Evolutionary conservation across 1,140 invertebrate genomes (phyloP), one percentile per base, ranked within the genome.

Genomic region (Sweltsa coloradensis): DNA sequence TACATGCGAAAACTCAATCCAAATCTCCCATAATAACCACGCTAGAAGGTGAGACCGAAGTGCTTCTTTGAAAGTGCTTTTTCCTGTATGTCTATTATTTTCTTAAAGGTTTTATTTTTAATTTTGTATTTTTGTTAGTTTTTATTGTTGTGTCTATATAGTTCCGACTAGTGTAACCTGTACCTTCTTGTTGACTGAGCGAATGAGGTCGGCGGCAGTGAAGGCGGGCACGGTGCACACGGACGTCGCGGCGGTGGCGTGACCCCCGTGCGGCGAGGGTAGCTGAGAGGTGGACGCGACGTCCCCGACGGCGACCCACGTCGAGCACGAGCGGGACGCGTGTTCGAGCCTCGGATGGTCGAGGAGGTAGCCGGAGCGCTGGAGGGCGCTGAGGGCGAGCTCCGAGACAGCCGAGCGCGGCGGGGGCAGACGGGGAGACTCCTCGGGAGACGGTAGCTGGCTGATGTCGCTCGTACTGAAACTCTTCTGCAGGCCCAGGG

Each of bases 111-210:
- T n/a, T n/a, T n/a, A n/a, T n/a, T n/a, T n/a, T n/a, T n/a, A n/a
- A n/a, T n/a, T n/a, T n/a, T n/a, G n/a, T n/a, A n/a, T n/a, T n/a
- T n/a, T n/a, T n/a, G n/a, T n/a, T n/a, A n/a, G n/a, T n/a, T n/a
- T n/a, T n/a, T n/a, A n/a, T n/a, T n/a, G n/a, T n/a, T n/a, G n/a
- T n/a, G n/a, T n/a, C n/a, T n/a, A n/a, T n/a, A n/a, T n/a, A n/a
- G n/a, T n/a, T n/a, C n/a, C n/a, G n/a, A n/a, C n/a, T n/a, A n/a
- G n/a, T n/a, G n/a, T n/a, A 5, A 14, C 21, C 14, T 4, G 7
- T 55, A 87, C 83, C 67, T 87, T 89, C 56, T 88, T 89, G 58
- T 89, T 90, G 36, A 87, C 79, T 11, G 82, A 83, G 53, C 79
- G 70, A 11, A 86, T 74, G 18, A 87, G 74, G 58, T 87, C 83